phyloP scores from a whole-genome alignment of 2,888 invertebrate genomes.

The Hyposoter didymator region DNA sequence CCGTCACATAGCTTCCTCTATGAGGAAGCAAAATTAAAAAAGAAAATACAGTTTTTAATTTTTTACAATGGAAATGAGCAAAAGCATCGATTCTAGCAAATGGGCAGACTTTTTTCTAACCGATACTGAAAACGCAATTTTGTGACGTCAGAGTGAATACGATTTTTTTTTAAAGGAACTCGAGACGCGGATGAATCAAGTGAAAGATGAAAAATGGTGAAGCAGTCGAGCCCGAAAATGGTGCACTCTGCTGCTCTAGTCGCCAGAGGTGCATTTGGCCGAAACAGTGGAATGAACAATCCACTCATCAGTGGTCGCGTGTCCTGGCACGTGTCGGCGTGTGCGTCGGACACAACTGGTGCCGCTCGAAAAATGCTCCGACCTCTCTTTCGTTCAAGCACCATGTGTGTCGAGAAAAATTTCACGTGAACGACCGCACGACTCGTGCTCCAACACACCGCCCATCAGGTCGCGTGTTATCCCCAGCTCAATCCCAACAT shows the following conservation, averaged over 20 bases:
- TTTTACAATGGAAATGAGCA: neutral
- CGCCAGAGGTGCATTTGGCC: conserved; percentile 62
- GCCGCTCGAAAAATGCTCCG: conserved; percentile 75
- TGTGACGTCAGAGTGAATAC: neutral
- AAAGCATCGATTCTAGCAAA: neutral
- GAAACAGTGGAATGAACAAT: conserved; percentile 83
- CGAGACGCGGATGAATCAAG: conserved; percentile 14
- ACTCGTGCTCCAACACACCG: conserved; percentile 58
- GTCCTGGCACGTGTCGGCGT: conserved; percentile 81
- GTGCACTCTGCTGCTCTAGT: conserved; percentile 21
- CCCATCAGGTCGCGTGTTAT: conserved; percentile 60
- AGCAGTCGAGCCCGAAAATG: conserved; percentile 39
- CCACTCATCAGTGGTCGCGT: conserved; percentile 82
- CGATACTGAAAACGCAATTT: neutral
- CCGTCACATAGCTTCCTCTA: too few species aligned
- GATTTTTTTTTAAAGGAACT: neutral
- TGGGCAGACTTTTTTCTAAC: too few species aligned
- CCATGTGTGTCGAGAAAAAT: conserved; percentile 60
- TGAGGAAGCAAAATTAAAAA: too few species aligned
- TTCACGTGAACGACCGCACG: conserved; percentile 50
- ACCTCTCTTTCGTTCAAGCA: conserved; percentile 78
- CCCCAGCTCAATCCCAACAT: conserved; percentile 40
- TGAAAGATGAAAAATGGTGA: conserved; percentile 65
- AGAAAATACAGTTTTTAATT: too few species aligned
- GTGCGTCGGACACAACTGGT: conserved; percentile 82